A percentile compares a stretch with the other conserved stretches of the same genome.
Conservation (phyloP, 2,888 invertebrate species). For the Spodoptera picta region DNA sequence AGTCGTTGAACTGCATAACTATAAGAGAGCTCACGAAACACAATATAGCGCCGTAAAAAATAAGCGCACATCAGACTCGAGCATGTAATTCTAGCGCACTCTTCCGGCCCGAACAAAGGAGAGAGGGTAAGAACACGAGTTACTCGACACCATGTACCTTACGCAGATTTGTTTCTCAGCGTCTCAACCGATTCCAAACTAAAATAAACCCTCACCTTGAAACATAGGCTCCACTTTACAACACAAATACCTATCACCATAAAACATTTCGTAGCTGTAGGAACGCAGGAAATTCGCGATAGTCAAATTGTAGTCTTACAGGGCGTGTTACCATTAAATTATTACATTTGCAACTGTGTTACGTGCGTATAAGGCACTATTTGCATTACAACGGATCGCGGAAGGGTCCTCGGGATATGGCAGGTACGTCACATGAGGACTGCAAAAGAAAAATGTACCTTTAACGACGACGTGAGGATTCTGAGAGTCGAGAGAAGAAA, state of each 20-base stretch:
- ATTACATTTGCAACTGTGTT: conserved; percentile 86
- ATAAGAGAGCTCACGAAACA: conserved; percentile 82
- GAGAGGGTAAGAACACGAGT: conserved; percentile 89
- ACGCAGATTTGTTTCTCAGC: conserved; percentile 88
- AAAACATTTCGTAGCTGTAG: conserved; percentile 75
- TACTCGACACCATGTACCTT: conserved; percentile 88
- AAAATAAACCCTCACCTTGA: conserved; percentile 75
- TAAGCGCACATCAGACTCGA: conserved; percentile 88
- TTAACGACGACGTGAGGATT: conserved; percentile 86
- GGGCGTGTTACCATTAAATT: conserved; percentile 84
- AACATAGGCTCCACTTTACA: conserved; percentile 73
- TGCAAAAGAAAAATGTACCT: conserved; percentile 88
- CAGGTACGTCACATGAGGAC: conserved; percentile 85
- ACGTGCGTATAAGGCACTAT: conserved; percentile 81
- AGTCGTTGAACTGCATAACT: conserved; percentile 87
- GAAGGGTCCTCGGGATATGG: conserved; percentile 83
- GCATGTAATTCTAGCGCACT: conserved; percentile 89
- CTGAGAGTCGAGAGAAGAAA: conserved; percentile 84
- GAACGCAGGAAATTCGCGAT: conserved; percentile 87
- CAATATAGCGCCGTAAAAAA: conserved; percentile 88
- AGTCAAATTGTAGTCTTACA: conserved; percentile 89
- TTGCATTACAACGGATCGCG: conserved; percentile 73
- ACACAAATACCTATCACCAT: conserved; percentile 64
- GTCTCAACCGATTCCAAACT: conserved; percentile 65
- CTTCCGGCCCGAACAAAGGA: conserved; percentile 88